A percentile compares a stretch with the other conserved stretches of the same genome.
Conservation (phyloP, 2,113 vertebrate species). For the Catharus minimus region DNA sequence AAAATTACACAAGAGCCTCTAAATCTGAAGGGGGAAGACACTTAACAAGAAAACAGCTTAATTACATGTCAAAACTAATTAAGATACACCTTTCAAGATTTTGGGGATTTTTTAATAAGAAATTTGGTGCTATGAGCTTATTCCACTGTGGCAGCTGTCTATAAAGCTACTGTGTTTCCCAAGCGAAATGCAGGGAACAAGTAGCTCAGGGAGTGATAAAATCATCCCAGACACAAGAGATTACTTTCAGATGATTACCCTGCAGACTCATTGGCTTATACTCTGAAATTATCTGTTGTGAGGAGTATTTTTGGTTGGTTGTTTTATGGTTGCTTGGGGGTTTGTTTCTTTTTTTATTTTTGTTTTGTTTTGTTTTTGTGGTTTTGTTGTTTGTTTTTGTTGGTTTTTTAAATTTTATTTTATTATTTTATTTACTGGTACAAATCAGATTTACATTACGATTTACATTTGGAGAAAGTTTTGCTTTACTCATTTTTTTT, state of each 20-base stretch:
- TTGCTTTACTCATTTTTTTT: background rate
- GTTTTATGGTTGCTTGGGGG: too few relatives aligned
- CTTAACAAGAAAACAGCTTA: slow-evolving; percentile 38
- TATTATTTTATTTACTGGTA: background rate
- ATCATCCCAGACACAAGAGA: background rate
- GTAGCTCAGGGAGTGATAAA: background rate
- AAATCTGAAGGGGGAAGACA: background rate
- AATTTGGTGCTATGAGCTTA: background rate
- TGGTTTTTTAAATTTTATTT: too few relatives aligned
- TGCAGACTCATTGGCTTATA: background rate
- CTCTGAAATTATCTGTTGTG: background rate
- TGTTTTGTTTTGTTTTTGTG: background rate
- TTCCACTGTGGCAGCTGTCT: background rate
- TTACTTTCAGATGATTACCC: background rate
- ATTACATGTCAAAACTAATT: slow-evolving; percentile 49
- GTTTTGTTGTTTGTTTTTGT: too few relatives aligned
- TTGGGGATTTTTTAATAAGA: background rate
- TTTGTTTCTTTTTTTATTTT: too few relatives aligned
- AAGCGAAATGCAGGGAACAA: background rate
- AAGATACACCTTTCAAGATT: slow-evolving; percentile 31
- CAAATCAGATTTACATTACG: background rate
- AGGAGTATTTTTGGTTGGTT: background rate
- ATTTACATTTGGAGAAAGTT: background rate
- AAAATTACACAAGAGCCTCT: background rate
- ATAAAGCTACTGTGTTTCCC: background rate